A percentile compares a stretch with the other conserved stretches of the same genome.
These are phyloP conservation scores for Botia almorhae DNA, from an alignment of 2,797 vertebrate genomes.

Conservation along the genomic window DNA sequence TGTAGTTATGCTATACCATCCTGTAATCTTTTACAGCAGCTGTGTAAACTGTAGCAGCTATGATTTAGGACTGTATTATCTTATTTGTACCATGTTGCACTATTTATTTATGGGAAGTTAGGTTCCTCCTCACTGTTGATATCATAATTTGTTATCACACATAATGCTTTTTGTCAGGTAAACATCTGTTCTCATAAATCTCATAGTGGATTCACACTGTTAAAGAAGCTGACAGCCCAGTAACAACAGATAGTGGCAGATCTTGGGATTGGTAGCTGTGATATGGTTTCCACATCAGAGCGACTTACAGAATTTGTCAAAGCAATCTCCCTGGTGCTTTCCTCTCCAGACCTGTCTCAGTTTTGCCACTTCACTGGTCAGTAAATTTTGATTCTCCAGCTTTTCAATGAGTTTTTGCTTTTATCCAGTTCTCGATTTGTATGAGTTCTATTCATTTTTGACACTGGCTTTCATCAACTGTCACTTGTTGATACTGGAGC, in stretches of 20 bases:
- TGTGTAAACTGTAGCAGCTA: background rate
- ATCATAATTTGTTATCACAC: constrained; percentile 48
- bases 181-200: constrained; percentile 61
- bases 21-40: background rate
- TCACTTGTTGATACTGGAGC: constrained; percentile 19
- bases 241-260: constrained; percentile 42
- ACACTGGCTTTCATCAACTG: constrained; percentile 36
- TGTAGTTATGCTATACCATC: background rate
- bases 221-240: constrained; percentile 48
- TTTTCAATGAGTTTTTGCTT: constrained; percentile 35
- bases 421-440: constrained; percentile 30
- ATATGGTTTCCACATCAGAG: constrained; percentile 40
- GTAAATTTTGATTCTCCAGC: constrained; percentile 43
- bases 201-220: constrained; percentile 46
- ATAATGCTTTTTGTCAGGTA: constrained; percentile 56
- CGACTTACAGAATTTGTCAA: constrained; percentile 40
- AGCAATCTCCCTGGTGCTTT: constrained; percentile 48
- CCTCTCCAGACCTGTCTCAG: constrained; percentile 41
- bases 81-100: constrained; percentile 17
- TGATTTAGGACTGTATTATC: background rate
- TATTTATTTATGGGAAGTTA: constrained; percentile 31
- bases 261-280: constrained; percentile 35
- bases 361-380: constrained; percentile 49
- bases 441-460: constrained; percentile 39
- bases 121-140: constrained; percentile 41